Evolutionary conservation across 2,797 vertebrate genomes (phyloP).

Genomic region (Diplodus puntazzo): DNA sequence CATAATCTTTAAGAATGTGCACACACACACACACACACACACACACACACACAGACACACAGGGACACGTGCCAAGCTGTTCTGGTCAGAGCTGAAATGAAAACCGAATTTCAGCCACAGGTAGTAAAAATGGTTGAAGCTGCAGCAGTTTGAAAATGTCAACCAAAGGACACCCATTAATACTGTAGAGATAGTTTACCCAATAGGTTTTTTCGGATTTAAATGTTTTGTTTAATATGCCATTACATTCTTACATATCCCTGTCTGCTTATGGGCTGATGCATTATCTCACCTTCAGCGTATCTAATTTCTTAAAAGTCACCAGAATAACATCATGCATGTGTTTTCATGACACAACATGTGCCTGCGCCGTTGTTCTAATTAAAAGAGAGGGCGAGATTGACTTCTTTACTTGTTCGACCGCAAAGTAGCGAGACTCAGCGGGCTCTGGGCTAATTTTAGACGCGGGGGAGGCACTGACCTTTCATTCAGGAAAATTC

Average conservation of each 20-base stretch:
- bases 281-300: background rate
- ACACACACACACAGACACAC: no score
- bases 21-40: background rate
- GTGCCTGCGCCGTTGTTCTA: background rate
- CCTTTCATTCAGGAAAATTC: constrained; percentile 62
- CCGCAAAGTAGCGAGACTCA: background rate
- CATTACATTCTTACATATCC: no score
- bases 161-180: constrained; percentile 4
- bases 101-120: constrained; percentile 20
- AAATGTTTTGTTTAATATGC: constrained; percentile 7
- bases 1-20: constrained; percentile 46
- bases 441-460: constrained; percentile 48
- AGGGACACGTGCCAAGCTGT: background rate
- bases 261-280: background rate
- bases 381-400: constrained; percentile 7
- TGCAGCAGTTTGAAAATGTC: constrained; percentile 34
- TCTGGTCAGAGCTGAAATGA: constrained; percentile 21
- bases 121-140: constrained; percentile 18
- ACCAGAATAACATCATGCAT: background rate
- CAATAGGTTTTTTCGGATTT: background rate
- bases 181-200: background rate
- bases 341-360: background rate
- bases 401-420: background rate
- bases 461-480: constrained; percentile 48
- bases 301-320: background rate